Evolutionary conservation across 1,140 invertebrate species (phyloP).

Genomic region (Ips nitidus): DNA sequence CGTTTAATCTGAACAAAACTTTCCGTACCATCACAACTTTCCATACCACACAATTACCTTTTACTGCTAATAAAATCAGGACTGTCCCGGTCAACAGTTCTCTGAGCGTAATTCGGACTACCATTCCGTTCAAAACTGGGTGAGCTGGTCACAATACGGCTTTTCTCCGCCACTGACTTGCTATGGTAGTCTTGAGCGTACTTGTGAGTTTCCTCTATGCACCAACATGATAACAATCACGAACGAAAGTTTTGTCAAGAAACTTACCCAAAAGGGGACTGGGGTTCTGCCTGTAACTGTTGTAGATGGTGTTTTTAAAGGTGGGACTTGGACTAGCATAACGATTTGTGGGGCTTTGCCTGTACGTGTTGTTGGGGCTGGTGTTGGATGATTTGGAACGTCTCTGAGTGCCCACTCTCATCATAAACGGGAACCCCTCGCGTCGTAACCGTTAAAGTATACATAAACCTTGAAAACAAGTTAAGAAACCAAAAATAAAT

Average conservation of each 20-base stretch:
- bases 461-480: slow-evolving; percentile 70
- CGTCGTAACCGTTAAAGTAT: slow-evolving; percentile 93
- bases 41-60: slow-evolving; percentile 16
- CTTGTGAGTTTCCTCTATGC: slow-evolving; percentile 41
- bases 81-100: slow-evolving; percentile 42
- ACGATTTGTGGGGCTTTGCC: slow-evolving; percentile 51
- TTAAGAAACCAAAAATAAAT: neutral
- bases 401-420: slow-evolving; percentile 72
- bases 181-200: slow-evolving; percentile 46
- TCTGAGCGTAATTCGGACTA: slow-evolving; percentile 40
- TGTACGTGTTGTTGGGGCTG: slow-evolving; percentile 44
- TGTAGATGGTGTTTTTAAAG: slow-evolving; percentile 40
- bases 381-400: slow-evolving; percentile 47
- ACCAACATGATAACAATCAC: neutral
- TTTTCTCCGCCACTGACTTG: slow-evolving; percentile 49
- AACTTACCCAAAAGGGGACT: slow-evolving; percentile 40
- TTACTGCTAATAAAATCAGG: slow-evolving; percentile 46
- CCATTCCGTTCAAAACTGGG: slow-evolving; percentile 34
- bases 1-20: slow-evolving; percentile 37
- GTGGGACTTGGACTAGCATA: slow-evolving; percentile 39
- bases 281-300: slow-evolving; percentile 44
- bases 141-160: slow-evolving; percentile 45
- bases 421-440: slow-evolving; percentile 88
- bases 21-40: neutral
- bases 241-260: neutral